Conservation (phyloP, 2,113 vertebrate genomes). For the Chionis minor region DNA sequence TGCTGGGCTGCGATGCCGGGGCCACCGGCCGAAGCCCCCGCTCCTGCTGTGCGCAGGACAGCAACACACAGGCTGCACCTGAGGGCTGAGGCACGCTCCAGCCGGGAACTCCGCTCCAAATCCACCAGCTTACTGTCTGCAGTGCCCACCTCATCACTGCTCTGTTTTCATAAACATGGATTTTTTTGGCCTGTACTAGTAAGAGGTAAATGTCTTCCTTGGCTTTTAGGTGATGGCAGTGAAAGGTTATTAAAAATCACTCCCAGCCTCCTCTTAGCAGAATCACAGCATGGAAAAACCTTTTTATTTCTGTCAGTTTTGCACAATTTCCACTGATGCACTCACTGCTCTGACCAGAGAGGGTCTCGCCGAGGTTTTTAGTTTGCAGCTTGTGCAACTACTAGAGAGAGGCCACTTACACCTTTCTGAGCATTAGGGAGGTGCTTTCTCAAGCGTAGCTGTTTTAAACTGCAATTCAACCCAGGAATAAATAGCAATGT, state of each 20-base stretch:
- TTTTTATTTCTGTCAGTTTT: not conserved
- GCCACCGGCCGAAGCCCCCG: not conserved
- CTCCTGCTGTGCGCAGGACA: not conserved
- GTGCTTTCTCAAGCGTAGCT: not conserved
- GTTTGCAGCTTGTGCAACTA: not conserved
- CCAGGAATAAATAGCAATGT: not conserved
- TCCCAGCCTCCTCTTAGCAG: not conserved
- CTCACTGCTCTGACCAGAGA: not conserved
- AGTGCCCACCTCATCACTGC: not conserved
- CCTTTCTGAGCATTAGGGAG: not conserved
- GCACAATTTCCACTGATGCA: not conserved
- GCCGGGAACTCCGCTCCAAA: not conserved
- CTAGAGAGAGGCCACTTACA: not conserved
- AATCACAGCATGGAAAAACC: not conserved
- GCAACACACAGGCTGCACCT: not conserved
- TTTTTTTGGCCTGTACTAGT: not conserved
- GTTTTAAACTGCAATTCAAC: conserved; percentile 18
- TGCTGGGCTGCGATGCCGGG: accelerated
- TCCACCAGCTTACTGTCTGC: accelerated
- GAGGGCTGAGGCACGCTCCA: not conserved
- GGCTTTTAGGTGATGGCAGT: not conserved
- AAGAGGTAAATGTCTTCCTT: not conserved
- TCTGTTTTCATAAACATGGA: not conserved
- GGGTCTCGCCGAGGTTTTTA: not conserved
- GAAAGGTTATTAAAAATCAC: not conserved